Evolutionary conservation across 1,140 invertebrate genomes (phyloP).

Genomic region (Bombus breviceps): DNA sequence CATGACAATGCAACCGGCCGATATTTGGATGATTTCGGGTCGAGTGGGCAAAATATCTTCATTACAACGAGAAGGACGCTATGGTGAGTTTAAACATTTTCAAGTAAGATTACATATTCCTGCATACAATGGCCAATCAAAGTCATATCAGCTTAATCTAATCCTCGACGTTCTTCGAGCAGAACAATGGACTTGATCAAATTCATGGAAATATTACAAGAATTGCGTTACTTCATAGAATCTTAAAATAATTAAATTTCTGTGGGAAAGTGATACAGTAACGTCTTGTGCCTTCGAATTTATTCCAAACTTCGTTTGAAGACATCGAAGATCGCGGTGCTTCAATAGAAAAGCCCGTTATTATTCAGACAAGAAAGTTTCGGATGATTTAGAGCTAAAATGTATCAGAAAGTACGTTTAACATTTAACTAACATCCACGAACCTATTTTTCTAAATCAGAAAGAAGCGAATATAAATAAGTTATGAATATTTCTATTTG

Average conservation of each 20-base stretch:
- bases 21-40: constrained; percentile 86
- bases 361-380: not conserved
- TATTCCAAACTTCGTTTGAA: not conserved
- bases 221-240: not conserved
- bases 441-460: not conserved
- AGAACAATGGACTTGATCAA: not conserved
- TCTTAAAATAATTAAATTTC: not conserved
- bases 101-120: not conserved
- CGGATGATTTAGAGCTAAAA: not conserved
- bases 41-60: constrained; percentile 93
- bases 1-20: constrained; percentile 88
- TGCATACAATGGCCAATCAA: too few species aligned
- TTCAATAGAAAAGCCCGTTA: not conserved
- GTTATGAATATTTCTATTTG: not conserved
- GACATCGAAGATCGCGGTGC: too few species aligned
- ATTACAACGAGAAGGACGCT: constrained; percentile 90
- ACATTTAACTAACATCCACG: not conserved
- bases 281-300: constrained; percentile 23
- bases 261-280: not conserved
- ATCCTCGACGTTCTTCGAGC: not conserved
- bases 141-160: not conserved
- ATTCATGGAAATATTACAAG: not conserved
- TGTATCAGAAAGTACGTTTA: not conserved
- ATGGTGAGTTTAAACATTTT: constrained; percentile 84
- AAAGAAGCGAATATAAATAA: too few species aligned